Percentiles rank a stretch among this genome's conserved stretches.
Conservation (phyloP, 2,113 vertebrate genomes). For the Ceyx melanurus region DNA sequence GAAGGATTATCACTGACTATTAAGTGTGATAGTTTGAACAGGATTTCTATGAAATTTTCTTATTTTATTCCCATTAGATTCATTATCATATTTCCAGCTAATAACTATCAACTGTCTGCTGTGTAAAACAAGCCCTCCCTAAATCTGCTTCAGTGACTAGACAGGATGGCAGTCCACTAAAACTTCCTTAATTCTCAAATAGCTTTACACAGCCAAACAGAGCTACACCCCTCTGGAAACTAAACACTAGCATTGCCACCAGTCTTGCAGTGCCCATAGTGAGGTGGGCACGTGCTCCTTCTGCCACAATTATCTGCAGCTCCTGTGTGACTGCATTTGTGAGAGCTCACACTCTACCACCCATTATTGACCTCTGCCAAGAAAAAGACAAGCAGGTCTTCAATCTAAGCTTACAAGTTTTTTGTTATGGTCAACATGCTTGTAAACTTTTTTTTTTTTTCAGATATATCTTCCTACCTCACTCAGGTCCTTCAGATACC, state of each 20-base stretch:
- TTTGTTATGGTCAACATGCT: not conserved
- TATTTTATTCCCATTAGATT: slow-evolving; percentile 14
- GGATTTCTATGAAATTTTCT: slow-evolving; percentile 9
- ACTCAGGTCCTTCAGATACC: not conserved
- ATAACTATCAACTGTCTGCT: not conserved
- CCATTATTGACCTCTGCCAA: not conserved
- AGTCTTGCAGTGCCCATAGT: not conserved
- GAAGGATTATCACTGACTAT: slow-evolving; percentile 28
- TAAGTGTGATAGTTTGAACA: not conserved
- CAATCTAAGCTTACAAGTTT: not conserved
- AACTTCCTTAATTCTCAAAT: not conserved
- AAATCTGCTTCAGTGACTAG: not conserved
- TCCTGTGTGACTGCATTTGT: not conserved
- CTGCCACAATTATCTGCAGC: not conserved
- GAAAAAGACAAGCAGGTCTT: not conserved
- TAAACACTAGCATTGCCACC: not conserved
- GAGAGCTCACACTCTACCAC: not conserved
- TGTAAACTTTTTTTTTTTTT: not conserved
- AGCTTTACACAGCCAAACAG: not conserved
- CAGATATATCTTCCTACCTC: not conserved
- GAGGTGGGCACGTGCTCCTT: rapidly evolving
- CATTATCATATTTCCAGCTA: slow-evolving; percentile 37
- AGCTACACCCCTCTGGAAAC: not conserved
- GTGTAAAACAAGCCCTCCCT: not conserved
- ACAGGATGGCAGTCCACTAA: not conserved